Evolutionary conservation across 2,113 vertebrate genomes (phyloP), one percentile per base, ranked within the genome.

Genomic region (Oreocharis arfaki): DNA sequence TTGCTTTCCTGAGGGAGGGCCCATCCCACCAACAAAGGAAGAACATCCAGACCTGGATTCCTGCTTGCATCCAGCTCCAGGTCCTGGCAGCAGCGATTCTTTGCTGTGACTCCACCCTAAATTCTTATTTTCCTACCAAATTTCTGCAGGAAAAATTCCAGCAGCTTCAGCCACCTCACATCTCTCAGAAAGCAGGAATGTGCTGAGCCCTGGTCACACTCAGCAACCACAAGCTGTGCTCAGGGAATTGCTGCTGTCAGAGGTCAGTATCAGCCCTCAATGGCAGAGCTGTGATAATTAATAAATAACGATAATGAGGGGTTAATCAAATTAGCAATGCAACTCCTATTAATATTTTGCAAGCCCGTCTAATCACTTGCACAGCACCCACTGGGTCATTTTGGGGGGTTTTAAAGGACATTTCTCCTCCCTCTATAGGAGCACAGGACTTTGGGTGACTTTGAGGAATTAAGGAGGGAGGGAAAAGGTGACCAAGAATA

Each of bases 261-360:
- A 13, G 30, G 60, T 83, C 73, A 95, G 47, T 88, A 83, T 91
- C 92, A 94, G 94, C 95, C 85, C 94, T 97, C 53, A 44, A 68
- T 92, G 96, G 90, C 96, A 95, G 88, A 64, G 68, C 94, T 95
- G 77, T 32, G 89, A 86, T 97, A 97, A 98, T 98, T 98, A 98
- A 98, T 77, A 90, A 89, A 73, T 75, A 71, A 95, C 42, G 87
- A 90, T 95, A 88, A 96, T 18, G 63, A 90, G 95, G 95, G 94
- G 93, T 87, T 96, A 96, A 97, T 97, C 95, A 97, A 97, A 96
- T 98, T 95, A 96, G 82, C 76, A 91, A 69, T 49, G 89, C 20
- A 52, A 41, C 63, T 84, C 23, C 73, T 94, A 64, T 95, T 93
- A 95, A 95, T 91, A 73, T 7, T 73, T 89, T 55, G 76, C 79